These are phyloP conservation scores for Maniola hyperantus DNA, from an alignment of 2,888 invertebrate species.

Conservation along the genomic window DNA sequence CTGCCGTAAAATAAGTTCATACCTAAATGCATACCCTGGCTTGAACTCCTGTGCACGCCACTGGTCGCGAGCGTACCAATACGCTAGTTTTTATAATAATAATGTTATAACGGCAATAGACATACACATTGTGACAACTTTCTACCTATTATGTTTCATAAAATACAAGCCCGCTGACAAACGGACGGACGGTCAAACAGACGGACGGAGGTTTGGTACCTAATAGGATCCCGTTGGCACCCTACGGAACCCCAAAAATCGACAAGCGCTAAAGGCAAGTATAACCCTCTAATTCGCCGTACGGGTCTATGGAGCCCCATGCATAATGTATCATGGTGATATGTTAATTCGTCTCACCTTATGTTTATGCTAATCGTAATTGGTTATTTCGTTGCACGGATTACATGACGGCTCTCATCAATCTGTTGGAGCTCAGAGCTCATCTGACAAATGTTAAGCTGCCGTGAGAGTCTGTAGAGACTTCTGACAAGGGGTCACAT, in stretches of 20 bases:
- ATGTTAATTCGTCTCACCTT: constrained; percentile 76
- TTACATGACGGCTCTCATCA: constrained; percentile 57
- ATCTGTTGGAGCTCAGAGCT: constrained; percentile 57
- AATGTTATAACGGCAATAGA: no score
- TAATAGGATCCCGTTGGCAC: no score
- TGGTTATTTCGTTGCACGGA: constrained; percentile 75
- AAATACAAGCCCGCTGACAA: no score
- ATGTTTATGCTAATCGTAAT: constrained; percentile 80
- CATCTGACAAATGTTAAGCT: constrained; percentile 64
- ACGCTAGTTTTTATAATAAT: no score
- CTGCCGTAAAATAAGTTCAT: no score
- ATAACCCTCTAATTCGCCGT: constrained; percentile 62
- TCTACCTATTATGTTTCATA: no score
- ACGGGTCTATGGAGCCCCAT: constrained; percentile 60
- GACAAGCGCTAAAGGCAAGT: constrained; percentile 46
- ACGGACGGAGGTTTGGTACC: no score
- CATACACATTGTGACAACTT: no score
- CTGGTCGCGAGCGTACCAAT: no score
- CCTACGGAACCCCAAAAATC: constrained; percentile 41
- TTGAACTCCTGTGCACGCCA: no score
- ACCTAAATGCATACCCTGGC: no score
- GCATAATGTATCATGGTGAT: constrained; percentile 71
- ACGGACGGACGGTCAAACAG: no score
- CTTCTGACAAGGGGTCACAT: neutral
- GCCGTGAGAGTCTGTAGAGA: constrained; percentile 46